phyloP scores from a whole-genome alignment of 2,888 invertebrate genomes.

The Apomyelois bistriatella region DNA sequence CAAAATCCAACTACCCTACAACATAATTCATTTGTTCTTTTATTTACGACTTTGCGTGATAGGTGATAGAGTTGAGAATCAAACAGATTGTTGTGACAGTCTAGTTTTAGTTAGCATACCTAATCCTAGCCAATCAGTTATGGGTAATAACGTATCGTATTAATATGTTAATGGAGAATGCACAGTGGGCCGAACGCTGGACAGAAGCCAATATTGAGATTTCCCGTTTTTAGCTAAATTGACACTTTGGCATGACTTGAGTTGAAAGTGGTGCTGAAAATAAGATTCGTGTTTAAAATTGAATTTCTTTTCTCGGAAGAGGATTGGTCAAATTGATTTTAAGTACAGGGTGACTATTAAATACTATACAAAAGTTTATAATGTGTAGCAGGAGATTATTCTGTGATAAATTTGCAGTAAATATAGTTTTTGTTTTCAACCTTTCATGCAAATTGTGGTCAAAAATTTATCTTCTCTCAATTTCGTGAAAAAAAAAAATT shows the following conservation, averaged over 20 bases:
- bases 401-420: too few relatives aligned
- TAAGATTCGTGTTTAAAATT: neutral
- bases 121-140: slow-evolving; percentile 27
- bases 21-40: neutral
- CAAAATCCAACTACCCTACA: neutral
- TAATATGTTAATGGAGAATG: slow-evolving; percentile 41
- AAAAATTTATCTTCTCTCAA: too few relatives aligned
- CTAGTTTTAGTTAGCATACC: slow-evolving; percentile 9
- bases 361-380: too few relatives aligned
- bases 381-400: too few relatives aligned
- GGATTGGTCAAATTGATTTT: neutral
- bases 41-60: neutral
- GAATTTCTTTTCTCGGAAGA: neutral
- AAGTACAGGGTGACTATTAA: too few relatives aligned
- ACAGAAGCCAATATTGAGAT: neutral
- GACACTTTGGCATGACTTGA: slow-evolving; percentile 6
- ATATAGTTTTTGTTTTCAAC: too few relatives aligned
- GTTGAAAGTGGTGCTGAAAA: neutral
- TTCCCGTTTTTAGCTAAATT: slow-evolving; percentile 4
- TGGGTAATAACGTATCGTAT: slow-evolving; percentile 37
- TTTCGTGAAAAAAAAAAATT: too few relatives aligned
- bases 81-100: neutral
- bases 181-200: slow-evolving; percentile 2
- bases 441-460: too few relatives aligned
- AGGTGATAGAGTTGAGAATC: neutral